Evolutionary conservation across 1,140 invertebrate genomes (phyloP).

Genomic region (Atta cephalotes): DNA sequence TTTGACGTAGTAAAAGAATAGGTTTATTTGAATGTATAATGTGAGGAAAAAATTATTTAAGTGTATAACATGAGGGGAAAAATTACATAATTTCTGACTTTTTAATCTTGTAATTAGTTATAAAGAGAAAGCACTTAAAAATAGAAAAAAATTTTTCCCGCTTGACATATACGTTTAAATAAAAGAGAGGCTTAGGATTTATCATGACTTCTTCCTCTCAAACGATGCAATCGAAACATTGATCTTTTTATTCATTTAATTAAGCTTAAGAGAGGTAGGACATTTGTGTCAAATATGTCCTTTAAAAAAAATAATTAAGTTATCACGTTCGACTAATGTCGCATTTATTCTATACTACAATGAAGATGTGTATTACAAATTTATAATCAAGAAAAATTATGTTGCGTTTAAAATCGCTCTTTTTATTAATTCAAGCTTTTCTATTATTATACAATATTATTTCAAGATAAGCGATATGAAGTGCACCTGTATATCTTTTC

Average conservation of each 20-base stretch:
- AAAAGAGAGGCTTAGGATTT: no score
- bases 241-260: no score
- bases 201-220: no score
- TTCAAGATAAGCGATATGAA: not conserved
- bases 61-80: not conserved
- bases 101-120: not conserved
- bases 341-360: not conserved
- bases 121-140: not conserved
- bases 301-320: not conserved
- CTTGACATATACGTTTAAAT: no score
- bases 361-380: not conserved
- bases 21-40: not conserved
- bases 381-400: not conserved
- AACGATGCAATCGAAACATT: no score
- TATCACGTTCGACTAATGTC: not conserved
- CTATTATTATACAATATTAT: not conserved
- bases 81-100: not conserved
- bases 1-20: not conserved
- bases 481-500: not conserved
- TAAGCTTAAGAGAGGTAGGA: no score
- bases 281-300: no score
- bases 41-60: not conserved
- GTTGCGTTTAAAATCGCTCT: not conserved
- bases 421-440: not conserved
- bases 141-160: not conserved